These are phyloP conservation scores for Castor canadensis DNA, from an alignment of 2,113 vertebrate genomes.

Conservation along the genomic window DNA sequence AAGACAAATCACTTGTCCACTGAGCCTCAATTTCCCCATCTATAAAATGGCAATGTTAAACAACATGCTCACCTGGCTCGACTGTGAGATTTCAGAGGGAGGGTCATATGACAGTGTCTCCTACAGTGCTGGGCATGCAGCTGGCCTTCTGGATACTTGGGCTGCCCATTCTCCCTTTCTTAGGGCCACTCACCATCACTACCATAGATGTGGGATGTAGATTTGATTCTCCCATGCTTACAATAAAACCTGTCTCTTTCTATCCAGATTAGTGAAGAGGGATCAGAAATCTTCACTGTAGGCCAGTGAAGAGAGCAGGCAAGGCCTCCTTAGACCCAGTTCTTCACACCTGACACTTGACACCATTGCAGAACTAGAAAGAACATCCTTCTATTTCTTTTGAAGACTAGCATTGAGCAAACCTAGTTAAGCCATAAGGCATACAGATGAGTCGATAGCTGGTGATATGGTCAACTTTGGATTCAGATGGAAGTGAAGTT, in stretches of 20 bases:
- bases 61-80: no score
- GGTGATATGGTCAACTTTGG: background rate
- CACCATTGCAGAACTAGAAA: background rate
- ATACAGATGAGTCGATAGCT: no score
- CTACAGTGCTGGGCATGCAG: rapidly evolving
- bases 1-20: background rate
- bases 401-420: background rate
- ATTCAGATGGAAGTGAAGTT: background rate
- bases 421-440: no score
- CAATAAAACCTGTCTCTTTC: background rate
- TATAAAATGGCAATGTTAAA: background rate
- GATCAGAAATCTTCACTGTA: background rate
- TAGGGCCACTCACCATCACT: background rate
- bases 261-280: background rate
- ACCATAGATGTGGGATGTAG: background rate
- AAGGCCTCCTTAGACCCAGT: background rate
- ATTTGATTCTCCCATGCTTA: background rate
- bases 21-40: background rate
- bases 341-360: background rate
- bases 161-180: background rate
- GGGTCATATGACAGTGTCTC: background rate
- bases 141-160: no score
- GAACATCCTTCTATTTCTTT: background rate
- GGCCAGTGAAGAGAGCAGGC: background rate
- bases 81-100: background rate